Percentiles rank a stretch among this genome's conserved stretches.
These are phyloP conservation scores for Myotis vivesi DNA, from an alignment of 2,797 vertebrate species.

Conservation along the genomic window DNA sequence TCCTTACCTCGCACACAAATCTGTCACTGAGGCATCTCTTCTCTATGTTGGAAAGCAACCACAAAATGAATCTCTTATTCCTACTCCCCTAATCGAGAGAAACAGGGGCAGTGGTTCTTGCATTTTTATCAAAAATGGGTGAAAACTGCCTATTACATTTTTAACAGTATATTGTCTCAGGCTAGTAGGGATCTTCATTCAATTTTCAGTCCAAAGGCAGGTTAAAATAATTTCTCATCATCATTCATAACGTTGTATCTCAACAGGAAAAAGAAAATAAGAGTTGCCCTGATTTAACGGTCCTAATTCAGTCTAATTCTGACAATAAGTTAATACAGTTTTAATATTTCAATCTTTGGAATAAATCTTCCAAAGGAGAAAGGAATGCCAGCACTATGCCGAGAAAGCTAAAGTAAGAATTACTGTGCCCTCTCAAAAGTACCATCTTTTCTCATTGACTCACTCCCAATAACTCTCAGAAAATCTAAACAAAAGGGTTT, in stretches of 20 bases:
- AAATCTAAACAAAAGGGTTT: not conserved
- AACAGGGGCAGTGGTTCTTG: not conserved
- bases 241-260: not conserved
- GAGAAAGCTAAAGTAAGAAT: too few species aligned
- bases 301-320: conserved; percentile 2
- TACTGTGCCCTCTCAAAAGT: not conserved
- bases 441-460: not conserved
- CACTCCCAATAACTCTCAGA: not conserved
- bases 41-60: not conserved
- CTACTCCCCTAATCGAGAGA: not conserved
- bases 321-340: not conserved
- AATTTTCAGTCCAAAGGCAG: not conserved
- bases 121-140: not conserved
- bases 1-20: not conserved
- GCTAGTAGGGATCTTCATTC: not conserved
- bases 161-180: not conserved
- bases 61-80: not conserved
- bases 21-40: not conserved
- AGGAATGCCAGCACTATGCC: not conserved
- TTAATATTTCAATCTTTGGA: conserved; percentile 5
- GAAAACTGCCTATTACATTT: not conserved
- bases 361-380: conserved; percentile 2
- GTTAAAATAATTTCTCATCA: conserved; percentile 14
- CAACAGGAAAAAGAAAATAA: not conserved
- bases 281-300: not conserved